Base-by-base conservation (phyloP, 2,888 invertebrate species). In the Drosophila buzzatii region DNA sequence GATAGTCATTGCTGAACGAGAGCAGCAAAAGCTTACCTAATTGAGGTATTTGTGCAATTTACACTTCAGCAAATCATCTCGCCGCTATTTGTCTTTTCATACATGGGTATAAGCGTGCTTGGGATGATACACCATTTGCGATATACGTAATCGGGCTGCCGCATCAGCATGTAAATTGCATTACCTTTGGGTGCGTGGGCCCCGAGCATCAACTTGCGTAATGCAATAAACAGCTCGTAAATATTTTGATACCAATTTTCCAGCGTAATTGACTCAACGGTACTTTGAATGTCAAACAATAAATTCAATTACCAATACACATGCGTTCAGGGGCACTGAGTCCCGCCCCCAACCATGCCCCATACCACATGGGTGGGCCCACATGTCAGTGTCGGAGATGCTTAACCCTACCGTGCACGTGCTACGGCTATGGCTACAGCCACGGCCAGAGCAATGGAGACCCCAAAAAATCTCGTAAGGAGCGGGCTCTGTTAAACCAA, bases 201-300 rank as follows among this genome's bases (percentile, higher is more conserved):
- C 77, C 72, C 62, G 47, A 65, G 73, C 74, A 69, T 72, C 75
- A 75, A 81, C 74, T 89, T 69, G 67, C 78, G 79, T 81, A 90
- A 91, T 84, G 89, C 89, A 90, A 89, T 90, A 87, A 89, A 90
- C 87, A 84, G 89, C 81, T 90, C 89, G 89, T 89, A 89, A 89
- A 89, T 90, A 89, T 90, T 91, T 89, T 89, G 91, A 89, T 91
- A 90, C 90, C 89, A 89, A 91, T 91, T 91, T 89, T 88, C 78
- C 85, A 76, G 80, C 77, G 90, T 91, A 91, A 91, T 91, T 91
- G 92, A 91, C 86, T 91, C 84, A 89, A 91, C 82, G 85, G 82
- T 90, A 91, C 89, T 91, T 91, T 90, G 83, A 90, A 82, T 91
- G 91, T 91, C 91, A 91, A 91, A 90, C 87, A 87, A 90, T 92